Evolutionary conservation across 2,888 invertebrate genomes (phyloP).

Genomic region (Xanthorhoe designata): DNA sequence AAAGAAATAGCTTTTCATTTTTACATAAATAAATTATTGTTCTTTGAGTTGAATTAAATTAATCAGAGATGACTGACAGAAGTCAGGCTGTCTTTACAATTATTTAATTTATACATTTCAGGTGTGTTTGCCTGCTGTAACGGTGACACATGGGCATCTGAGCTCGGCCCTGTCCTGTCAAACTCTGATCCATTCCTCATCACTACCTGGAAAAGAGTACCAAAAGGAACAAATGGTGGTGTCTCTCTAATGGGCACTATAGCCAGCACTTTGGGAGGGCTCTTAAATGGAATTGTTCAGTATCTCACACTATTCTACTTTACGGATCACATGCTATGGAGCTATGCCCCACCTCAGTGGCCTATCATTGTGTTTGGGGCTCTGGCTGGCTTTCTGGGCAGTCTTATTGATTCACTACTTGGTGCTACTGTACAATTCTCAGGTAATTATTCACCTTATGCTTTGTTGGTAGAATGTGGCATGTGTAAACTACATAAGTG

Average conservation of each 20-base stretch:
- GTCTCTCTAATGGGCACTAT: conserved; percentile 88
- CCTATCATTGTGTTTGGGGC: conserved; percentile 90
- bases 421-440: conserved; percentile 95
- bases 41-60: too few relatives aligned
- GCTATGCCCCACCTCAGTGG: conserved; percentile 90
- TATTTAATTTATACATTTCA: conserved; percentile 54
- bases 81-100: neutral
- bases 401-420: conserved; percentile 92
- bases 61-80: neutral
- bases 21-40: too few relatives aligned
- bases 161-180: conserved; percentile 92
- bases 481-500: too few relatives aligned
- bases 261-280: conserved; percentile 87
- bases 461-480: neutral
- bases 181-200: conserved; percentile 89
- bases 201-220: conserved; percentile 90
- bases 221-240: conserved; percentile 95
- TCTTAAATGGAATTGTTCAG: conserved; percentile 89
- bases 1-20: too few relatives aligned
- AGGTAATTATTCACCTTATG: conserved; percentile 74
- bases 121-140: conserved; percentile 92
- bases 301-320: conserved; percentile 88
- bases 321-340: conserved; percentile 84
- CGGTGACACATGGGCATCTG: conserved; percentile 97
- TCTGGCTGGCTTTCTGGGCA: conserved; percentile 91